These are phyloP conservation scores for Tetanocera ferruginea DNA, from an alignment of 2,888 invertebrate genomes.

Conservation along the genomic window DNA sequence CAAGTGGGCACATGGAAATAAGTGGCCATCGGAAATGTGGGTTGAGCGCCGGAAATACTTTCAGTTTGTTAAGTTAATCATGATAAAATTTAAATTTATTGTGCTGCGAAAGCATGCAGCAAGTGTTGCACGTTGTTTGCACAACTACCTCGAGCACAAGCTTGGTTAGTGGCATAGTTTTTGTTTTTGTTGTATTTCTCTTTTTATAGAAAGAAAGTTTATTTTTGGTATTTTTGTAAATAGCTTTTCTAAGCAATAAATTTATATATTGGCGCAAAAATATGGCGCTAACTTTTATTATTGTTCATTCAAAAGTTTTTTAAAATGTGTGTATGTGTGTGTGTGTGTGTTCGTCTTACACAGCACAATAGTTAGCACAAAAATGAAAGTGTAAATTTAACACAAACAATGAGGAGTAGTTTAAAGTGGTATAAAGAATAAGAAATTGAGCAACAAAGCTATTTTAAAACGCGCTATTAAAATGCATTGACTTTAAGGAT, in stretches of 20 bases:
- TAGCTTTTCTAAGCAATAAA: slow-evolving; percentile 29
- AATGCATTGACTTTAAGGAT: too few species aligned
- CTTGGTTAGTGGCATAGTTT: background rate
- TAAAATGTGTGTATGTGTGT: background rate
- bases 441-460: background rate
- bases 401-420: background rate
- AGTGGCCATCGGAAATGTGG: background rate
- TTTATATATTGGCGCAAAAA: slow-evolving; percentile 37
- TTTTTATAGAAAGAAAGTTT: background rate
- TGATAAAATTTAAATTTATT: slow-evolving; percentile 53
- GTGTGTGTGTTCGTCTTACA: background rate
- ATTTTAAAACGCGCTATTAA: background rate
- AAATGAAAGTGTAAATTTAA: slow-evolving; percentile 22
- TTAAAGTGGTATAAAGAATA: background rate
- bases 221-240: slow-evolving; percentile 6
- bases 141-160: background rate
- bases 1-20: background rate
- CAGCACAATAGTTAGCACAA: background rate
- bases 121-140: background rate
- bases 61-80: slow-evolving; percentile 48
- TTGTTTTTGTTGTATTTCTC: background rate
- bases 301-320: slow-evolving; percentile 18
- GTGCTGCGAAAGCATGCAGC: slow-evolving; percentile 29
- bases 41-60: slow-evolving; percentile 31
- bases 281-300: slow-evolving; percentile 32